Percentiles rank a stretch among this genome's conserved stretches.
Evolutionary conservation across 1,140 invertebrate species (phyloP).

Genomic region (Caenorhabditis latens): DNA sequence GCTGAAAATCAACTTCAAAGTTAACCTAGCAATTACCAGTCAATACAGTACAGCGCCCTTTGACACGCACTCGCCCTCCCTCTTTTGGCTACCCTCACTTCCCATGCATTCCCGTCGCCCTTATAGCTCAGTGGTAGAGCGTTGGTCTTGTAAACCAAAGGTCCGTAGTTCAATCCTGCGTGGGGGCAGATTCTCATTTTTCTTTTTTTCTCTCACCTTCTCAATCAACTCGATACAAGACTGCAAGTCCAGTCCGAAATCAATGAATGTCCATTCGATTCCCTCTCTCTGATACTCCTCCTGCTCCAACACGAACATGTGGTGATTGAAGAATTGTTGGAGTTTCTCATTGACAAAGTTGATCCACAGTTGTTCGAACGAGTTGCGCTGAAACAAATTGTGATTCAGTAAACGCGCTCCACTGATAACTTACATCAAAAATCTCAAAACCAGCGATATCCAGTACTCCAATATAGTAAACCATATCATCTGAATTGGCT

Average conservation of each 20-base stretch:
- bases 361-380: conserved; percentile 99
- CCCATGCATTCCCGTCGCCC: no score
- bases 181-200: no score
- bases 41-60: no score
- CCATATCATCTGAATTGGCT: conserved; percentile 65
- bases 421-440: conserved; percentile 84
- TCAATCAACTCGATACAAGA: conserved; percentile 98
- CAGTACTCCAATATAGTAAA: conserved; percentile 86
- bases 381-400: conserved; percentile 83
- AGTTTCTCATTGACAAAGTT: conserved; percentile 99
- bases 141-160: no score
- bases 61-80: no score
- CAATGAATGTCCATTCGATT: conserved; percentile 98
- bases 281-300: conserved; percentile 97
- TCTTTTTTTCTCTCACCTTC: conserved; percentile 85
- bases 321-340: conserved; percentile 99
- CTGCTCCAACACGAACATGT: conserved; percentile 99
- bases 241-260: conserved; percentile 98
- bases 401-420: background rate
- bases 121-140: no score
- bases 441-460: conserved; percentile 99
- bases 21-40: no score
- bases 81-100: no score
- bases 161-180: no score
- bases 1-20: no score